Evolutionary conservation across 2,113 vertebrate species (phyloP).

Genomic region (Empidonax alnorum): DNA sequence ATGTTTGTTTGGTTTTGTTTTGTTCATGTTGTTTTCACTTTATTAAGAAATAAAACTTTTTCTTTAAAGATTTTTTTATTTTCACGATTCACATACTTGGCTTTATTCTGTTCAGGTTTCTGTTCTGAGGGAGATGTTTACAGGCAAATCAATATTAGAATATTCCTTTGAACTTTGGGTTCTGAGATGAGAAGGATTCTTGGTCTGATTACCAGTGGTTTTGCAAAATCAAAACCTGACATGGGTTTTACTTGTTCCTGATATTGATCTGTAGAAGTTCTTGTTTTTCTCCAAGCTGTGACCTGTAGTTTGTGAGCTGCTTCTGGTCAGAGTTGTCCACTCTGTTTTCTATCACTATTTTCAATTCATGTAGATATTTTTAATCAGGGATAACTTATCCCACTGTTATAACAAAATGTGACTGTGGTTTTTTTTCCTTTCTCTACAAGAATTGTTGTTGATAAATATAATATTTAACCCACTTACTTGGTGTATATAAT

Average conservation of each 20-base stretch:
- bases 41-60: background rate
- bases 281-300: background rate
- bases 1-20: background rate
- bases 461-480: background rate
- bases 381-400: background rate
- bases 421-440: background rate
- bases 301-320: background rate
- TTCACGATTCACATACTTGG: background rate
- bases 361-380: fast-evolving
- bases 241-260: background rate
- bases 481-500: fast-evolving
- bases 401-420: background rate
- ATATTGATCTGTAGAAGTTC: background rate
- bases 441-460: background rate
- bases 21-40: background rate
- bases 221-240: background rate
- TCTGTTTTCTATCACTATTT: background rate
- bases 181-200: background rate
- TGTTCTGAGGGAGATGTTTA: background rate
- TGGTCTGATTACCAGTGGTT: background rate
- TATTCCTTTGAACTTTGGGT: background rate
- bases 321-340: background rate
- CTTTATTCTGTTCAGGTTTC: background rate
- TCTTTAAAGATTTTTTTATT: background rate
- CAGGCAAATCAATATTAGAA: background rate